Evolutionary conservation across 2,113 vertebrate species (phyloP).

Genomic region (Scomber scombrus): DNA sequence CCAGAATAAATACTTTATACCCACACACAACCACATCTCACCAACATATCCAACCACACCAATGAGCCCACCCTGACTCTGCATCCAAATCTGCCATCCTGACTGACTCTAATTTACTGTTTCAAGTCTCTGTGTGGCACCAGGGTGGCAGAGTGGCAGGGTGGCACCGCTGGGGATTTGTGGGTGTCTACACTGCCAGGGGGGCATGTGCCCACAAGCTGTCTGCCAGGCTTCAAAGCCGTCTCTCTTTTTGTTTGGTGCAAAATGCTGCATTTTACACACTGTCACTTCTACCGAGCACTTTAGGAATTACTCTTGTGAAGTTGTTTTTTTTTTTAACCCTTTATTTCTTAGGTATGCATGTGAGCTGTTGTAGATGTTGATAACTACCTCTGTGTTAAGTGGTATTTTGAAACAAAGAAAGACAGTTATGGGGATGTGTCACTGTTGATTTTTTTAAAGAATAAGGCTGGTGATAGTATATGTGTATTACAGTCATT

Average conservation of each 20-base stretch:
- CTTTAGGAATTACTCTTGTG: constrained; percentile 32
- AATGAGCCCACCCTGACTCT: constrained; percentile 77
- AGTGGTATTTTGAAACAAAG: constrained; percentile 11
- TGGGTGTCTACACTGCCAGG: constrained; percentile 65
- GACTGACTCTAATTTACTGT: constrained; percentile 68
- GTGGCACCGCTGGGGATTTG: constrained; percentile 70
- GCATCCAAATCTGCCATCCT: constrained; percentile 63
- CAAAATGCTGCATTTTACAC: constrained; percentile 55
- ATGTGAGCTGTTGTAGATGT: background rate
- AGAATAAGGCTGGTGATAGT: too few relatives aligned
- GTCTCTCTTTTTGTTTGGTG: constrained; percentile 52
- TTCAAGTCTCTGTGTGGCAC: constrained; percentile 78
- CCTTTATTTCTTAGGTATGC: background rate
- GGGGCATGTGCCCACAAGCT: constrained; percentile 71
- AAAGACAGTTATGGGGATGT: background rate
- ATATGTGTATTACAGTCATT: too few relatives aligned
- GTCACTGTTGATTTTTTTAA: too few relatives aligned
- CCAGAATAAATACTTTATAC: constrained; percentile 72
- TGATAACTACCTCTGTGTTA: constrained; percentile 12
- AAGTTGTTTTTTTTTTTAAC: constrained; percentile 23
- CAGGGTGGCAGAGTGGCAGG: constrained; percentile 63
- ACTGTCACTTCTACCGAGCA: constrained; percentile 45
- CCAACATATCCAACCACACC: constrained; percentile 75
- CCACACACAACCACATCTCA: constrained; percentile 73
- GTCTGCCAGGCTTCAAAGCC: constrained; percentile 67